A percentile compares a stretch with the other conserved stretches of the same genome.
These are phyloP conservation scores for Drosophila paramelanica DNA, from an alignment of 2,888 invertebrate genomes.

Conservation along the genomic window DNA sequence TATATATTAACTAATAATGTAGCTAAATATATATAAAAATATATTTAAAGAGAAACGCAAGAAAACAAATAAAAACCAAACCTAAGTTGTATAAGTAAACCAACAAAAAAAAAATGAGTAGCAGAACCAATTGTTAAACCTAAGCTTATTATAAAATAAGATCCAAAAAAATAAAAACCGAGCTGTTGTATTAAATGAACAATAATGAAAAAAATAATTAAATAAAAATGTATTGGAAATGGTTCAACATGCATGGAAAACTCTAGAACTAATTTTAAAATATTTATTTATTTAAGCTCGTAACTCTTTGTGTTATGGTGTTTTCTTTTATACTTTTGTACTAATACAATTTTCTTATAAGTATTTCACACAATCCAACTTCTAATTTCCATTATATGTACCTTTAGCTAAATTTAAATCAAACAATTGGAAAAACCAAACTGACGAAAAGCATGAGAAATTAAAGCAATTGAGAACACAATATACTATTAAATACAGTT, in stretches of 20 bases:
- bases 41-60: slow-evolving; percentile 31
- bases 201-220: slow-evolving; percentile 56
- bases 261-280: slow-evolving; percentile 19
- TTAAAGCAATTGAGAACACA: slow-evolving; percentile 65
- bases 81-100: slow-evolving; percentile 58
- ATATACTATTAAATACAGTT: slow-evolving; percentile 63
- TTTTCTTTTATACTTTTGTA: slow-evolving; percentile 77
- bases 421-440: slow-evolving; percentile 47
- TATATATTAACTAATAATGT: slow-evolving; percentile 58
- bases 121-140: slow-evolving; percentile 82
- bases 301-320: slow-evolving; percentile 51
- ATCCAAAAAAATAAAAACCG: slow-evolving; percentile 43
- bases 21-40: slow-evolving; percentile 64
- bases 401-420: slow-evolving; percentile 60
- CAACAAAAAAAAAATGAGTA: slow-evolving; percentile 53
- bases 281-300: slow-evolving; percentile 28
- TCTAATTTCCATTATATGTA: slow-evolving; percentile 59
- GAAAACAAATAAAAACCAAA: slow-evolving; percentile 38
- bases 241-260: slow-evolving; percentile 31
- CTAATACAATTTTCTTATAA: slow-evolving; percentile 51
- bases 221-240: slow-evolving; percentile 32
- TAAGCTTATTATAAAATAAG: slow-evolving; percentile 66
- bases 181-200: slow-evolving; percentile 78
- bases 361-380: slow-evolving; percentile 39
- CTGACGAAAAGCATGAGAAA: slow-evolving; percentile 42